Percentiles rank a stretch among this genome's conserved stretches.
phyloP scores from a whole-genome alignment of 2,113 vertebrate genomes.

The Okapia johnstoni region DNA sequence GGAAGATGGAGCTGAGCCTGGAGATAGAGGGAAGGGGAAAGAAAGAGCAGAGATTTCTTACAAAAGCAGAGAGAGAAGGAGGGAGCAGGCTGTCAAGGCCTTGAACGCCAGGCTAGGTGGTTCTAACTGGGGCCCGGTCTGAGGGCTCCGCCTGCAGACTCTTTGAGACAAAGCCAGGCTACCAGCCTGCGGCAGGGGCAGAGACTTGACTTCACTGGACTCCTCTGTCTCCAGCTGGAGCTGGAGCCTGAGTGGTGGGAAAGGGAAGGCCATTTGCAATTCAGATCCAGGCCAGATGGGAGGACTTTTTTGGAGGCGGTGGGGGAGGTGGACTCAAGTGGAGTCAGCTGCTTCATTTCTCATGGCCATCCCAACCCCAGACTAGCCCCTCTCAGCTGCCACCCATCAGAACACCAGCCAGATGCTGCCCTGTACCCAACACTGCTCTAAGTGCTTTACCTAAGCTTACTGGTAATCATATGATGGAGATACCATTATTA shows the following conservation, averaged over 20 bases:
- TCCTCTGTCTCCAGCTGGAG: background rate
- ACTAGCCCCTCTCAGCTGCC: background rate
- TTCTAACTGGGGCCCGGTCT: background rate
- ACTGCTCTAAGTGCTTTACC: background rate
- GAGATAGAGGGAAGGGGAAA: too few species aligned
- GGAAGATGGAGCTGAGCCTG: background rate
- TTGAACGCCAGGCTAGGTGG: background rate
- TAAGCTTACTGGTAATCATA: background rate
- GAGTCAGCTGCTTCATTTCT: slow-evolving; percentile 59
- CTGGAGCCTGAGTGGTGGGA: background rate
- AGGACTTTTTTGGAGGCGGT: background rate
- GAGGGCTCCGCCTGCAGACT: slow-evolving; percentile 5
- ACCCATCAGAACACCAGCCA: background rate
- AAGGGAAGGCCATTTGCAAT: slow-evolving; percentile 58
- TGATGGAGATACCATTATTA: background rate
- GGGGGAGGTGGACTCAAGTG: background rate
- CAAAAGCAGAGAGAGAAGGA: background rate
- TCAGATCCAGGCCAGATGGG: slow-evolving; percentile 61
- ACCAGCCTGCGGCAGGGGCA: background rate
- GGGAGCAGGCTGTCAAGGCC: background rate
- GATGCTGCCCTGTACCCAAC: background rate
- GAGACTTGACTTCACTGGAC: background rate
- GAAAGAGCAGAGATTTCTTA: background rate
- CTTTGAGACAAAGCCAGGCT: slow-evolving; percentile 17
- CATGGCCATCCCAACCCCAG: background rate